Evolutionary conservation across 2,888 invertebrate species (phyloP).

Genomic region (Melangyna quadrimaculata): DNA sequence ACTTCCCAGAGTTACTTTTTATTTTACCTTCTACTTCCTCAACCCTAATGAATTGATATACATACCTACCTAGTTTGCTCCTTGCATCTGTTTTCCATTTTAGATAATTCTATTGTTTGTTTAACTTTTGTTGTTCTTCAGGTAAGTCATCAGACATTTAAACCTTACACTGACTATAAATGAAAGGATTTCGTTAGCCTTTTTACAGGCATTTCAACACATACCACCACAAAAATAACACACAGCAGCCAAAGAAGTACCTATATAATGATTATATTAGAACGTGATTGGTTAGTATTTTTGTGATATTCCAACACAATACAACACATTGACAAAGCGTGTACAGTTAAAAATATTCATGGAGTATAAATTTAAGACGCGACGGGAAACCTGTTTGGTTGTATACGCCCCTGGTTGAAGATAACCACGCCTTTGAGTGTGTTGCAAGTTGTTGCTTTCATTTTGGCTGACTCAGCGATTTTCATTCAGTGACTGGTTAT

Average conservation of each 20-base stretch:
- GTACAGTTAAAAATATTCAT: conserved; percentile 38
- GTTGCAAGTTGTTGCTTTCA: conserved; percentile 57
- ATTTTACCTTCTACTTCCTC: not conserved
- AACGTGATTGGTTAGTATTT: conserved; percentile 54
- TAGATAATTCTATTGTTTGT: not conserved
- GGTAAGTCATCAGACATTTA: conserved; percentile 41
- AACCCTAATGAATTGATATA: conserved; percentile 13
- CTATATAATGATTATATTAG: not conserved
- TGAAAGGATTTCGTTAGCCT: not conserved
- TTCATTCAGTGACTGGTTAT: conserved; percentile 26
- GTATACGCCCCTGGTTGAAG: conserved; percentile 57
- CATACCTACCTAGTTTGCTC: not conserved
- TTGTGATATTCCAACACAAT: conserved; percentile 13
- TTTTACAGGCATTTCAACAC: not conserved
- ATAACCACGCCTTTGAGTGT: conserved; percentile 62
- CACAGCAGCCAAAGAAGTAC: not conserved
- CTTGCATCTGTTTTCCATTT: not conserved
- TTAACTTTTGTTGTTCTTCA: not conserved
- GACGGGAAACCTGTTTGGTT: conserved; percentile 50
- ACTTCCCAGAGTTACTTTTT: conserved; percentile 39
- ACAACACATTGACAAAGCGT: conserved; percentile 21
- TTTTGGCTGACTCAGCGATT: conserved; percentile 64
- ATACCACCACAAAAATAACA: not conserved
- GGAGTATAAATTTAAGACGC: conserved; percentile 30
- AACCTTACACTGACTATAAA: conserved; percentile 5